Conservation (phyloP, 2,888 invertebrate genomes). For the Ectobius pallidus region DNA sequence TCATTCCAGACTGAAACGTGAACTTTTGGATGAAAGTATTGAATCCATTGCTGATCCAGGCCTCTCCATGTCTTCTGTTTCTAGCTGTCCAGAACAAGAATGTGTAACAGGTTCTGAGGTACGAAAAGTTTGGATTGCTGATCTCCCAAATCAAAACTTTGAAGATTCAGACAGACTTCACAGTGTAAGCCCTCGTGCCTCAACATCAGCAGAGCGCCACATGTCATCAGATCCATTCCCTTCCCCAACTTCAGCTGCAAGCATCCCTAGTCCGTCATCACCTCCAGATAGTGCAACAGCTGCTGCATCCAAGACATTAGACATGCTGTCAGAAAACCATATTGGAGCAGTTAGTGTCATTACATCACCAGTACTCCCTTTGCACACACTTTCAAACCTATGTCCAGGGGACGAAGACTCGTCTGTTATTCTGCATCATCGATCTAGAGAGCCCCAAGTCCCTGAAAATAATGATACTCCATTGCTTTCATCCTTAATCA, state of each 20-base stretch:
- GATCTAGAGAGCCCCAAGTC: neutral
- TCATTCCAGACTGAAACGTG: constrained; percentile 42
- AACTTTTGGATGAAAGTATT: constrained; percentile 47
- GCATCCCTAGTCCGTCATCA: constrained; percentile 55
- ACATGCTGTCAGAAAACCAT: constrained; percentile 48
- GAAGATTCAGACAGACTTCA: constrained; percentile 20
- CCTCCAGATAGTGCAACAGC: constrained; percentile 52
- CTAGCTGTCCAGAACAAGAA: constrained; percentile 22
- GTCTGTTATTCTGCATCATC: neutral
- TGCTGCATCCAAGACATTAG: constrained; percentile 52
- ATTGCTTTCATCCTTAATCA: constrained; percentile 43
- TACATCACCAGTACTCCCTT: constrained; percentile 14
- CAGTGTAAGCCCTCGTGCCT: constrained; percentile 21
- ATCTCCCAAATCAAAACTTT: neutral
- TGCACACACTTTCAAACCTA: neutral
- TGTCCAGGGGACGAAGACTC: neutral
- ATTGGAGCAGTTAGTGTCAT: constrained; percentile 32
- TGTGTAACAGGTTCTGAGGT: neutral
- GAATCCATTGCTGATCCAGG: constrained; percentile 43
- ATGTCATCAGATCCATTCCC: constrained; percentile 31
- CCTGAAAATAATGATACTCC: constrained; percentile 35
- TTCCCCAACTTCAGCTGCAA: constrained; percentile 49
- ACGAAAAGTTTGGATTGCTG: constrained; percentile 4
- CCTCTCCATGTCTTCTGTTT: constrained; percentile 10
- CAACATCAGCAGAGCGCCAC: constrained; percentile 4